Percentiles rank a stretch among this genome's conserved stretches.
Evolutionary conservation across 2,113 vertebrate genomes (phyloP).

Genomic region (Thalassoma bifasciatum): DNA sequence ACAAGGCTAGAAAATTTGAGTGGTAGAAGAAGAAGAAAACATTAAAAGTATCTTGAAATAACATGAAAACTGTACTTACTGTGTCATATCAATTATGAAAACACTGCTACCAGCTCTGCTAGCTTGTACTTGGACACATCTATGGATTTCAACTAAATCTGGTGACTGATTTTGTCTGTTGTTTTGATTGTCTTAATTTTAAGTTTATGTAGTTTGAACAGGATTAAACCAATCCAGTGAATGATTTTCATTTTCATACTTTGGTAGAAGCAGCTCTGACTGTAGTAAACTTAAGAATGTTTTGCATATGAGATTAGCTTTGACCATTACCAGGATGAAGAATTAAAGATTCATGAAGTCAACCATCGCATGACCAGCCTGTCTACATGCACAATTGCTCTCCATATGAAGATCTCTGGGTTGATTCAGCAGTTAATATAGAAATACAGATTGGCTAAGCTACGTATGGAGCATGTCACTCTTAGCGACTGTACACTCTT

Average conservation of each 20-base stretch:
- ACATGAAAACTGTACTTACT: background rate
- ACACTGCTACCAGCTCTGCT: background rate
- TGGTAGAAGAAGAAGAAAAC: no score
- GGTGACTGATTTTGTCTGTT: no score
- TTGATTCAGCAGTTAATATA: conserved; percentile 11
- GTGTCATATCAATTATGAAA: background rate
- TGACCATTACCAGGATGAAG: conserved; percentile 35
- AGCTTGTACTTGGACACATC: background rate
- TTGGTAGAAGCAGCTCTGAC: conserved; percentile 24
- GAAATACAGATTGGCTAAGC: conserved; percentile 9
- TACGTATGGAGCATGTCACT: background rate
- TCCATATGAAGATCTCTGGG: conserved; percentile 25
- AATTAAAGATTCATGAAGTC: conserved; percentile 62
- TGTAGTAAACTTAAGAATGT: no score
- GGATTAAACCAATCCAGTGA: no score
- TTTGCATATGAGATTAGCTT: conserved; percentile 35
- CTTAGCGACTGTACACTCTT: background rate
- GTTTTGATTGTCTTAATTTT: no score
- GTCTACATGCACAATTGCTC: conserved; percentile 24
- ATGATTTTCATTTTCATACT: no score
- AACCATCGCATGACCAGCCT: conserved; percentile 32
- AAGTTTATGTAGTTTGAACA: no score
- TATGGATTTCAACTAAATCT: no score
- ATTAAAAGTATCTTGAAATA: background rate
- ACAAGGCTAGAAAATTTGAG: no score